These are phyloP conservation scores for Pandemis heparana DNA, from an alignment of 2,888 invertebrate genomes.

Conservation along the genomic window DNA sequence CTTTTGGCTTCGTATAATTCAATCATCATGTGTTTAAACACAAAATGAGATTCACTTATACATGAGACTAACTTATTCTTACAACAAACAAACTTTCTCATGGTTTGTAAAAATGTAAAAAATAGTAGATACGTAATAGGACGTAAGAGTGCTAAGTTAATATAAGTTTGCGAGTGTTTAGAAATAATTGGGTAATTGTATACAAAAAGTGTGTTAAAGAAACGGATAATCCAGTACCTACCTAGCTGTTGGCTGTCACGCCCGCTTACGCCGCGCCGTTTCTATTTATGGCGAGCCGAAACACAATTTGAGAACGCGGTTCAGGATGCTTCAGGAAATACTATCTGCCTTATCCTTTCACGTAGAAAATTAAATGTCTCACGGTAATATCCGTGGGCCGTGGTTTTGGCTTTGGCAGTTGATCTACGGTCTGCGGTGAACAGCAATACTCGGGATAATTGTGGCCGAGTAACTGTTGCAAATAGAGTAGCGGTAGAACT, in stretches of 20 bases:
- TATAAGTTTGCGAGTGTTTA: too few relatives aligned
- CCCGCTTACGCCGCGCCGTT: conserved; percentile 45
- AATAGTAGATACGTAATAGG: too few relatives aligned
- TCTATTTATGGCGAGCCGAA: conserved; percentile 67
- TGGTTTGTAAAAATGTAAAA: too few relatives aligned
- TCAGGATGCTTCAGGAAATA: conserved; percentile 74
- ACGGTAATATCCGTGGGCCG: conserved; percentile 77
- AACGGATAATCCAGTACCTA: conserved; percentile 45
- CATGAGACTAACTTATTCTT: not conserved
- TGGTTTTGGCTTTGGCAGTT: conserved; percentile 79
- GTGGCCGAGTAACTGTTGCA: conserved; percentile 10
- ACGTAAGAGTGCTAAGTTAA: too few relatives aligned
- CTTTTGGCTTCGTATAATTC: not conserved
- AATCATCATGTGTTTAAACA: not conserved
- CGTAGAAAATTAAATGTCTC: conserved; percentile 86
- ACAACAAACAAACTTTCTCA: too few relatives aligned
- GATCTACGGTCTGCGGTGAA: conserved; percentile 66
- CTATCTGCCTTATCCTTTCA: conserved; percentile 82
- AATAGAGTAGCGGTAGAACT: not conserved
- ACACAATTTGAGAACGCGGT: conserved; percentile 71
- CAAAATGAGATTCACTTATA: not conserved
- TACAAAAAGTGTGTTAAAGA: conserved; percentile 14
- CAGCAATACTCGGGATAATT: conserved; percentile 35
- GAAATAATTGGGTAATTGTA: not conserved
- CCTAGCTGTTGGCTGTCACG: conserved; percentile 37